Base-by-base conservation (phyloP, 2,797 vertebrate genomes). In the Hippopotamyrus pictus region DNA sequence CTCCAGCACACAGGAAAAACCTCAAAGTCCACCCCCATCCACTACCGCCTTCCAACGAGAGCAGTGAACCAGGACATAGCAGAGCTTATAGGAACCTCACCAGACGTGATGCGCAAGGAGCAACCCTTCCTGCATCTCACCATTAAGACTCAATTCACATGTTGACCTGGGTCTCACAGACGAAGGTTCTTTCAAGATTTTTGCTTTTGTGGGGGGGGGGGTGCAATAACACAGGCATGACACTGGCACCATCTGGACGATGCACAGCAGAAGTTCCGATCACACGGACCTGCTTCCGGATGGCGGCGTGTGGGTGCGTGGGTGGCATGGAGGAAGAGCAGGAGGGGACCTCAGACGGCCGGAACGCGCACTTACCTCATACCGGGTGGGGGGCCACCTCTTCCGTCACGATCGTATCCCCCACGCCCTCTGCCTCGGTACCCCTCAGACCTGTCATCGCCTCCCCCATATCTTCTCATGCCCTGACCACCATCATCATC, bases 331-430 rank as follows among this genome's bases (percentile, higher is more conserved):
- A 89, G 91, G 57, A 89, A 91, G 92, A 89, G 90, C 86, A 76
- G 76, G 84, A 48, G 87, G 91, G 92, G 96, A 96, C 96, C 95
- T 96, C 53, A 94, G 53, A 92, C 93, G 94, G 94, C 90, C 94
- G 94, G 94, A 93, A 95, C 94, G 94, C 91, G 92, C 93, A 97
- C 96, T 97, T 96, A 97, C 96, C 96, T 96, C 95, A 96, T 95
- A 96, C 95, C 92, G 90, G 92, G 94, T 93, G 95, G 94, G 91
- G 95, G 94, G 92, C 96, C 96, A 17, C 96, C 95, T 94, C 96
- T 94, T 92, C 95, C 94, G 1, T 96, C 91, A n/a, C 93, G 65
- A 54, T 90, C 90, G 48, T 73, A 90, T 53, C 90, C 90, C 12
- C 94, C 90, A 33, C 91, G 91, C 73, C 91, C 92, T n/a, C 90